phyloP scores from a whole-genome alignment of 2,888 invertebrate species.

The Seladonia tumulorum region DNA sequence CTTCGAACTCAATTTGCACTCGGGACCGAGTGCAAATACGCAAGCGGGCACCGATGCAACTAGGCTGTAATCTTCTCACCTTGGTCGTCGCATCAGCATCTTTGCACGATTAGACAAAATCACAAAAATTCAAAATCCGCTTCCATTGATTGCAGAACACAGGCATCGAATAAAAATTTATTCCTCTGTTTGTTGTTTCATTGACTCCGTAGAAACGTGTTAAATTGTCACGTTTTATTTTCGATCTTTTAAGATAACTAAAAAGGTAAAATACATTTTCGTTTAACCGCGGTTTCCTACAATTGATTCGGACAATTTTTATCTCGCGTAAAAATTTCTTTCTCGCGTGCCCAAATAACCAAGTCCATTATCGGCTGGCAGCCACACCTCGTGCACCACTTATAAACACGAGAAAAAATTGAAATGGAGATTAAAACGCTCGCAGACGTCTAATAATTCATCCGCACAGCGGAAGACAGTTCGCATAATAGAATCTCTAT shows the following conservation, averaged over 20 bases:
- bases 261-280: neutral
- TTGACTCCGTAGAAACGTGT: no score
- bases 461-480: neutral
- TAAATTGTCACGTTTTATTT: no score
- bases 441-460: neutral
- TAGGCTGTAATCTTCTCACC: conserved; percentile 26
- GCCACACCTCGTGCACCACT: neutral
- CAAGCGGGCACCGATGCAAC: conserved; percentile 35
- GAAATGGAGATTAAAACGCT: no score
- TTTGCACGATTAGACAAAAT: neutral
- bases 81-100: conserved; percentile 26
- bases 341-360: neutral
- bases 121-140: neutral
- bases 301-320: neutral
- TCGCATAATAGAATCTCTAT: neutral
- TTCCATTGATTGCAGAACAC: no score
- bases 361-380: no score
- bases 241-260: no score
- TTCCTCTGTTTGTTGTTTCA: no score
- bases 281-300: neutral
- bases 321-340: neutral
- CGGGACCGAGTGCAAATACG: conserved; percentile 46
- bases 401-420: neutral
- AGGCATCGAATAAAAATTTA: no score
- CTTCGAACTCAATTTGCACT: conserved; percentile 49